Evolutionary conservation across 2,888 invertebrate genomes (phyloP), one percentile per base, ranked within the genome.

Genomic region (Melipona bicolor): DNA sequence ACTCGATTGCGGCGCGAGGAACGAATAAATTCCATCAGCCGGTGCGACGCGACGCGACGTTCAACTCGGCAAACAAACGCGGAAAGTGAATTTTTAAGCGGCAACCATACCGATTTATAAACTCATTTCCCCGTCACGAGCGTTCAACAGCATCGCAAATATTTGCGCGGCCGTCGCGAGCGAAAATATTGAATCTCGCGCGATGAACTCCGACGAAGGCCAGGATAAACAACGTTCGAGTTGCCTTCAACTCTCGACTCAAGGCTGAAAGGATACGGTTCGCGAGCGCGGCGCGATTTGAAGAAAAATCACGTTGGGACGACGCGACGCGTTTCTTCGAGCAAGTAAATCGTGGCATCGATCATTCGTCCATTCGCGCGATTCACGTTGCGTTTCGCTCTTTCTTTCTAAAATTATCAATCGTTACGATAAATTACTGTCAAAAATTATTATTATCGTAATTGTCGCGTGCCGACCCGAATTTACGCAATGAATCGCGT

Each of bases 151-250:
- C 24, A 19, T 50, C 4, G 78, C 69, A 78, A 79, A 79, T 56
- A 79, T 79, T 79, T 79, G 64, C 21, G 11, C 1, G n/a, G 62
- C 24, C 9, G 49, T 27, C 62, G 64, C 27, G 62, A 70, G 36
- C 32, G 56, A 65, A 77, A 77, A 77, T 77, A 77, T 77, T 64
- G 43, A 27, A 54, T 68, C 27, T 27, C 27, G 27, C 21, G 21
- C 56, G 70, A 56, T 54, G 21, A 70, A 70, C n/a, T 36, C 36
- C 6, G 4, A 15, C 0, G 64, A 11, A 43, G 32, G 64, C 21
- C 36, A 27, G 24, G 67, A 68, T 79, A 54, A 36, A 68, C 61
- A 68, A 43, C 24, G 61, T 27, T 27, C 15, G n/a, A 32, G 32
- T 32, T 32, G 32, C 32, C 32, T 0, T 32, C 32, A 32, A 4